These are phyloP conservation scores for Melanotaenia boesemani DNA, from an alignment of 2,797 vertebrate species.

Conservation along the genomic window DNA sequence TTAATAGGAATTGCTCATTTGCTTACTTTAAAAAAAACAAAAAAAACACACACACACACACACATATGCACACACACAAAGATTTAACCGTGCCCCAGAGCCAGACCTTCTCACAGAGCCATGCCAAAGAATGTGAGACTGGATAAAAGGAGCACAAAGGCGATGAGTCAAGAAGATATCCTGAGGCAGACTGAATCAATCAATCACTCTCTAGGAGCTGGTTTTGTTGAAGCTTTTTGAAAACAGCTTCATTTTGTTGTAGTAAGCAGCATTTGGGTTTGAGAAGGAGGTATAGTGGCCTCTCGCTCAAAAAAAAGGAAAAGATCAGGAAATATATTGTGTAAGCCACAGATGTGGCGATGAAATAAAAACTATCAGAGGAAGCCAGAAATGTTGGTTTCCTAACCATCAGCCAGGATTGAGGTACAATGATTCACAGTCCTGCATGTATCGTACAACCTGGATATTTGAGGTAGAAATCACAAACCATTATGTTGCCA, in stretches of 20 bases:
- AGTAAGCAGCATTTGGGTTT: constrained; percentile 5
- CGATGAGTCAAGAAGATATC: constrained; percentile 53
- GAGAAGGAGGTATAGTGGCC: constrained; percentile 30
- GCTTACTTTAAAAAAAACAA: constrained; percentile 6
- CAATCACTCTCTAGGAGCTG: constrained; percentile 49
- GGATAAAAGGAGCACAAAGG: constrained; percentile 56
- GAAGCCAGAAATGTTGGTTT: no score
- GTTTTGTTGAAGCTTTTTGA: constrained; percentile 30
- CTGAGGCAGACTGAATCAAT: constrained; percentile 58
- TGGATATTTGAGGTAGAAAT: no score
- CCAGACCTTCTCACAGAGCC: constrained; percentile 25
- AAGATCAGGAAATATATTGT: background rate
- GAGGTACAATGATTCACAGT: no score
- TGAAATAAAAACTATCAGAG: background rate
- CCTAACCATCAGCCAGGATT: no score
- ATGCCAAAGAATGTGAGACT: constrained; percentile 28
- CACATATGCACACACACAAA: constrained; percentile 19
- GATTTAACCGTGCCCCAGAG: constrained; percentile 19
- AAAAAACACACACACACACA: background rate
- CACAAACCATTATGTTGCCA: no score
- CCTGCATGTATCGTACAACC: no score
- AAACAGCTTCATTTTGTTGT: constrained; percentile 42
- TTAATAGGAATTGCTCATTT: constrained; percentile 62
- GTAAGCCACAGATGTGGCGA: background rate
- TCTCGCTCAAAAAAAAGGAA: constrained; percentile 6